These are phyloP conservation scores for Heteropelma amictum DNA, from an alignment of 2,888 invertebrate genomes.

Conservation along the genomic window DNA sequence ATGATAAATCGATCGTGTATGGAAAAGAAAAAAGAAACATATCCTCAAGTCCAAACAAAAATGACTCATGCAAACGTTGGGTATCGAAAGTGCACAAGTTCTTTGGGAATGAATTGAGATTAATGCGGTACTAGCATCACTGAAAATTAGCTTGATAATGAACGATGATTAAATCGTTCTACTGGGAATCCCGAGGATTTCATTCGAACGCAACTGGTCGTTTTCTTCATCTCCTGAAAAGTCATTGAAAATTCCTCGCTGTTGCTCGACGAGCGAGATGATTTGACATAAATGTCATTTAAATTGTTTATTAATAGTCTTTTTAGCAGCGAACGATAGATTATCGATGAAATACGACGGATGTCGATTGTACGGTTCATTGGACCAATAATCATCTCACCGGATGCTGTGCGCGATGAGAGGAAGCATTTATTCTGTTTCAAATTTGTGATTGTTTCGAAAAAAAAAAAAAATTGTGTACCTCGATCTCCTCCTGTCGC, in stretches of 20 bases:
- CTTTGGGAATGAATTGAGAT: neutral
- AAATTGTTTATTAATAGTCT: neutral
- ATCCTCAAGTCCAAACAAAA: constrained; percentile 1
- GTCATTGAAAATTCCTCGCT: neutral
- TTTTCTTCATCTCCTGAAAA: neutral
- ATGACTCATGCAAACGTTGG: neutral
- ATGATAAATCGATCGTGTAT: neutral
- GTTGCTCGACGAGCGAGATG: neutral
- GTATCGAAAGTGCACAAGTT: neutral
- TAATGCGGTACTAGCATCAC: neutral
- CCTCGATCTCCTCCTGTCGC: too few relatives aligned
- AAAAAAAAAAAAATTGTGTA: too few relatives aligned
- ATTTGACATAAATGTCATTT: neutral
- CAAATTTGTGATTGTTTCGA: too few relatives aligned
- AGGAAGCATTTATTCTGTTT: too few relatives aligned
- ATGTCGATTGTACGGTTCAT: too few relatives aligned
- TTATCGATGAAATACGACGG: neutral
- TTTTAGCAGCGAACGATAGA: too few relatives aligned
- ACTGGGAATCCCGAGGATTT: constrained; percentile 23
- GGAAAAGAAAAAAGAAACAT: constrained; percentile 15
- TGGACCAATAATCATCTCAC: too few relatives aligned
- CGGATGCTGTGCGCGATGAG: too few relatives aligned
- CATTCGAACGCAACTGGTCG: neutral
- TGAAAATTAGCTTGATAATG: constrained; percentile 38
- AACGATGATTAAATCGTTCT: constrained; percentile 32